Evolutionary conservation across 1,140 invertebrate genomes (phyloP), one percentile per base, ranked within the genome.

Genomic region (Cotesia chilonis): DNA sequence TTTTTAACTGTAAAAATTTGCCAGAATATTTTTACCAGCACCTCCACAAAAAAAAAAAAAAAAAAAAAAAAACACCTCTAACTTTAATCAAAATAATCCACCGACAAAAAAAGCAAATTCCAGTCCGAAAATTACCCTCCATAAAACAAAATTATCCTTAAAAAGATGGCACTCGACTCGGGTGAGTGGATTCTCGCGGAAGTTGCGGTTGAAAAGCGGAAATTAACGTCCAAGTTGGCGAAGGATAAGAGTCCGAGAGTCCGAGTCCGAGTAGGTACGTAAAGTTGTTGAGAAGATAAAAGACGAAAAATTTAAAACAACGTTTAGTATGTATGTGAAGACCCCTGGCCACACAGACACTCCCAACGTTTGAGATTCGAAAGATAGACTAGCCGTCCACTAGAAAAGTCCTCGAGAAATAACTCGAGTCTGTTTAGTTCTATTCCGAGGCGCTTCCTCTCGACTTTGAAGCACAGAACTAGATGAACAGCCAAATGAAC

Each of bases 181-280:
- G 37, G 12, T 65, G 20, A 65, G 38, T 65, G 63, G 35, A 68
- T 68, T 54, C 66, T 14, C 28, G 66, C 17, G 66, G 66, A 68
- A 68, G 66, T 68, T 68, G 52, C 17, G 41, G 66, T 68, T 68
- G 66, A 55, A 55, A 68, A 54, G 51, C 51, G 66, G 66, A 68
- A 68, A 68, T 68, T 68, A 68, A 68, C 66, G 66, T 68, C 66
- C 47, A 68, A 68, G 47, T 54, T 36, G 51, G 4, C 9, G 4
- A 6, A 38, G 51, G 36, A 17, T 51, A 10, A 35, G 66, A 28
- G 20, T n/a, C 17, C 10, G 54, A 68, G 12, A 55, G 28, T 28
- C 28, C 28, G 28, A 28, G 28, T 28, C 28, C 28, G 54, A 54
- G 9, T 17, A 59, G 57, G 7, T 14, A 14, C 6, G 20, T 28